Conservation (phyloP, 2,797 vertebrate species). For the Gymnoscopelus braueri region DNA sequence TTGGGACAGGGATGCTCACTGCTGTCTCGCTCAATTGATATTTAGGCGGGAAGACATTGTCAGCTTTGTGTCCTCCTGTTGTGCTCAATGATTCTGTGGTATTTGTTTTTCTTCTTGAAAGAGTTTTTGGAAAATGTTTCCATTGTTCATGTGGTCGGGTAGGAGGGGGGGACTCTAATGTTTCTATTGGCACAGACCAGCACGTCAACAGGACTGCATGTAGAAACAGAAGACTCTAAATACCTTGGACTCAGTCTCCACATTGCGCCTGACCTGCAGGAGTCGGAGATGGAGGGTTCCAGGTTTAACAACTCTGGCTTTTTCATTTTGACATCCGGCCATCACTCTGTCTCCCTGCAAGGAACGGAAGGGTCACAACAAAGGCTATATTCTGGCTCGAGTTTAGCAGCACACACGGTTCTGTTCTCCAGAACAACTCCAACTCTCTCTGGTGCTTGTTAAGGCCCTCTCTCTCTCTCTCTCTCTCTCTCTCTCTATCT, state of each 20-base stretch:
- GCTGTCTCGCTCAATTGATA: constrained; percentile 15
- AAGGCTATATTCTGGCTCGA: constrained; percentile 62
- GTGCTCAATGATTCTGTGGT: not conserved
- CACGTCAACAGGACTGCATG: constrained; percentile 60
- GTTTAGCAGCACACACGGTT: constrained; percentile 39
- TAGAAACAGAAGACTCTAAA: constrained; percentile 35
- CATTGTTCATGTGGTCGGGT: constrained; percentile 20
- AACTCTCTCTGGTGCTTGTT: constrained; percentile 63
- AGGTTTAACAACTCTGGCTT: constrained; percentile 57
- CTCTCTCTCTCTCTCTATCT: constrained; percentile 36
- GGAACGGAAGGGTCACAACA: constrained; percentile 55
- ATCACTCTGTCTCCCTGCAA: constrained; percentile 54
- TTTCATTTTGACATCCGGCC: constrained; percentile 58
- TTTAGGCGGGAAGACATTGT: constrained; percentile 21
- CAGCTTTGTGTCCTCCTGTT: constrained; percentile 12
- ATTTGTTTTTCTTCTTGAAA: constrained; percentile 14
- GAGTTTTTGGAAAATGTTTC: constrained; percentile 25
- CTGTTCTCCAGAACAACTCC: constrained; percentile 69
- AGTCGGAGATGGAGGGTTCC: constrained; percentile 29
- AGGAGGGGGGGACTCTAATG: constrained; percentile 34
- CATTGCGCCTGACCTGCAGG: constrained; percentile 61
- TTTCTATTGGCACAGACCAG: constrained; percentile 58
- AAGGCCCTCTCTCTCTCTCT: constrained; percentile 56
- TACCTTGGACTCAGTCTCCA: constrained; percentile 24
- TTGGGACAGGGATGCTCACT: constrained; percentile 27